A percentile compares a stretch with the other conserved stretches of the same genome.
phyloP scores from a whole-genome alignment of 2,888 invertebrate species.

The Tetragnatha montana region DNA sequence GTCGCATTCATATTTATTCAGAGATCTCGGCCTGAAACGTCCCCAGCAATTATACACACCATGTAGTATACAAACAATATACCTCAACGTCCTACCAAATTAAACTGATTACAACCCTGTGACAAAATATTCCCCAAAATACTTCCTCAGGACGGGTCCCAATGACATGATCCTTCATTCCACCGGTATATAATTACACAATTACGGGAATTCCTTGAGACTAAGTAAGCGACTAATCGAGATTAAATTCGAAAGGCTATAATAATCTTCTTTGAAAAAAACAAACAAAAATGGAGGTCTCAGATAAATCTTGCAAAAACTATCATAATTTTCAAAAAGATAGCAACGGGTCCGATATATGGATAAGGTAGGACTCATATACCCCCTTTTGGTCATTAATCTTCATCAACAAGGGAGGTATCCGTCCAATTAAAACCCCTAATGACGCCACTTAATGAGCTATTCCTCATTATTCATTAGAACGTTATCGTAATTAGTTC shows the following conservation, averaged over 20 bases:
- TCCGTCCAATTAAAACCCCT: constrained; percentile 65
- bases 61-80: too few relatives aligned
- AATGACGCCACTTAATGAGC: constrained; percentile 64
- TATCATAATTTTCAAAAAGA: constrained; percentile 31
- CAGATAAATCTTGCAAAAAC: constrained; percentile 45
- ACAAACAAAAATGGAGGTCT: constrained; percentile 8
- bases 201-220: not conserved
- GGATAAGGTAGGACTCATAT: constrained; percentile 42
- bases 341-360: constrained; percentile 20
- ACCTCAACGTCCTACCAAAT: not conserved
- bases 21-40: too few relatives aligned
- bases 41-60: too few relatives aligned
- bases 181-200: constrained; percentile 4
- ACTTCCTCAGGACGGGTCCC: not conserved
- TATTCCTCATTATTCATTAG: constrained; percentile 59
- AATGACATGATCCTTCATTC: not conserved
- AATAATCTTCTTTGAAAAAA: constrained; percentile 19
- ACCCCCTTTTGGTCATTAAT: constrained; percentile 62
- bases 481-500: constrained; percentile 66
- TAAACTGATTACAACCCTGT: not conserved
- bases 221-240: constrained; percentile 11
- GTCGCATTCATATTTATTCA: too few relatives aligned
- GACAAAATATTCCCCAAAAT: not conserved
- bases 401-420: constrained; percentile 65
- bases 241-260: constrained; percentile 1